phyloP scores from a whole-genome alignment of 2,888 invertebrate genomes.

The Plebejus anna region DNA sequence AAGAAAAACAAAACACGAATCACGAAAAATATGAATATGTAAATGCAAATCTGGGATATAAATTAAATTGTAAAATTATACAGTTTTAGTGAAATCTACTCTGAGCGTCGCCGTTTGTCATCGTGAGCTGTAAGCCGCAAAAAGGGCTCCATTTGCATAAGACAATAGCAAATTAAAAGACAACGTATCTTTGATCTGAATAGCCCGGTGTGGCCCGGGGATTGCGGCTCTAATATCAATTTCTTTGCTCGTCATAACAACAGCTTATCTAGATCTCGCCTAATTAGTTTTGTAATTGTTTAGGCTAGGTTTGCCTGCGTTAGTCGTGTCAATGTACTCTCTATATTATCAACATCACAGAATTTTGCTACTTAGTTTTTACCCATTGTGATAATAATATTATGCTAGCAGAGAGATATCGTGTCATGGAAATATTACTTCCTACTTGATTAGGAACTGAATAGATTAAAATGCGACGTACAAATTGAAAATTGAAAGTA shows the following conservation, averaged over 20 bases:
- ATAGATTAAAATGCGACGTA: too few relatives aligned
- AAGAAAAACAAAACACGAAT: background rate
- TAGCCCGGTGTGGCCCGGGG: background rate
- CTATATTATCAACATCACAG: background rate
- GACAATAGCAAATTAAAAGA: conserved; percentile 48
- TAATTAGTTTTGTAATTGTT: conserved; percentile 2
- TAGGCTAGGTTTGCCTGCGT: background rate
- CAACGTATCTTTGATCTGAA: conserved; percentile 43
- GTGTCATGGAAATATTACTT: too few relatives aligned
- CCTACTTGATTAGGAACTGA: too few relatives aligned
- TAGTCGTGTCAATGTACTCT: background rate
- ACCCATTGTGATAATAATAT: too few relatives aligned
- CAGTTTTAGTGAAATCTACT: conserved; percentile 52
- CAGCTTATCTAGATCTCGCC: conserved; percentile 1
- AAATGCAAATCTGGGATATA: conserved; percentile 38
- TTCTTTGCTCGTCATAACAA: conserved; percentile 16
- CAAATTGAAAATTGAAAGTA: too few relatives aligned
- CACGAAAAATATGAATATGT: conserved; percentile 20
- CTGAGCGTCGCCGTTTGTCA: conserved; percentile 54
- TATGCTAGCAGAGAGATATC: too few relatives aligned
- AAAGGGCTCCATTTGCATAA: conserved; percentile 51
- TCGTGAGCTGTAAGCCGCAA: conserved; percentile 49
- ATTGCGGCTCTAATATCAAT: background rate
- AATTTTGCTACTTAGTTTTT: background rate
- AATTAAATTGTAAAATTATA: conserved; percentile 55